A percentile compares a stretch with the other conserved stretches of the same genome.
These are phyloP conservation scores for Lipophrys pholis DNA, from an alignment of 2,113 vertebrate genomes.

Conservation along the genomic window DNA sequence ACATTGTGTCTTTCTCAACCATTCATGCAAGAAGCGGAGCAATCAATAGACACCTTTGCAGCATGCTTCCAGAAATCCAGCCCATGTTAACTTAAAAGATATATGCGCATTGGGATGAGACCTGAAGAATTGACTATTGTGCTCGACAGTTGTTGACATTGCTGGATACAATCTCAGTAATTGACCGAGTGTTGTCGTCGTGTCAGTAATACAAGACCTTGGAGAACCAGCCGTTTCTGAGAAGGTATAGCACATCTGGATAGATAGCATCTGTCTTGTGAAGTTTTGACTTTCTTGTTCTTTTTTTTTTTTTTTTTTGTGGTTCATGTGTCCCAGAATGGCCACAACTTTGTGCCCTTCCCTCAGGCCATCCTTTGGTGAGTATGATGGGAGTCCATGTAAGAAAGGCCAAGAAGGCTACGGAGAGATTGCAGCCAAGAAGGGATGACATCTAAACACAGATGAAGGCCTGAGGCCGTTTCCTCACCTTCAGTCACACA, in stretches of 20 bases:
- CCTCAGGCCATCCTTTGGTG: constrained; percentile 47
- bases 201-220: constrained; percentile 16
- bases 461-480: constrained; percentile 68
- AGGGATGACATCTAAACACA: constrained; percentile 75
- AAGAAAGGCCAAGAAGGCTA: constrained; percentile 58
- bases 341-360: constrained; percentile 51
- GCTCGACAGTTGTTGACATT: constrained; percentile 42
- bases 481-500: constrained; percentile 82
- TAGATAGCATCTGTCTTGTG: not conserved
- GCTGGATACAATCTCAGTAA: constrained; percentile 19
- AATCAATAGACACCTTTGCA: constrained; percentile 81
- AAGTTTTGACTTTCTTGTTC: constrained; percentile 7
- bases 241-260: not conserved
- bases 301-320: not conserved
- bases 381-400: constrained; percentile 59
- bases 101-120: constrained; percentile 54
- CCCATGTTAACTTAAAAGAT: constrained; percentile 58
- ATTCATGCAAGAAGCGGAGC: constrained; percentile 76
- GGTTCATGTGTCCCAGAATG: constrained; percentile 16
- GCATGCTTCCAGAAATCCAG: constrained; percentile 67
- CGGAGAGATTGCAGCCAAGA: constrained; percentile 65
- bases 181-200: constrained; percentile 19
- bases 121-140: constrained; percentile 42
- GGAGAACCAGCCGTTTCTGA: not conserved
- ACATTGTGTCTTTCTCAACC: constrained; percentile 64